Evolutionary conservation across 2,113 vertebrate genomes (phyloP).

Genomic region (Dipodomys stephensi): DNA sequence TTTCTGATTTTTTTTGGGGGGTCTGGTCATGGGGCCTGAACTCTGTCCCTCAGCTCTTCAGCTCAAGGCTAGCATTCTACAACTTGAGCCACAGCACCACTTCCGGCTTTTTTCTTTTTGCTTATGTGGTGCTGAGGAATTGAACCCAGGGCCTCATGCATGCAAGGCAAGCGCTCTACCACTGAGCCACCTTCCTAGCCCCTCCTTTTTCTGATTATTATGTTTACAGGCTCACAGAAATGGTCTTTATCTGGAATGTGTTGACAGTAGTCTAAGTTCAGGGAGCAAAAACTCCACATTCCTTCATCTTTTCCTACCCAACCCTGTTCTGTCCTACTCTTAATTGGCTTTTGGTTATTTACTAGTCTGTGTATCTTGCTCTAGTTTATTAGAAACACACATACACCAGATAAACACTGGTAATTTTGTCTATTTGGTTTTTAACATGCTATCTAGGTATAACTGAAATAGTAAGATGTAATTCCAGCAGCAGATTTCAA

Average conservation of each 20-base stretch:
- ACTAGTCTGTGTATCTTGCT: neutral
- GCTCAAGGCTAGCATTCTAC: no score
- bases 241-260: constrained; percentile 14
- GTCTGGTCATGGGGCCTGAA: no score
- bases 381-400: neutral
- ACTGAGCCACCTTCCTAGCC: no score
- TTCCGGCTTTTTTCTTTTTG: no score
- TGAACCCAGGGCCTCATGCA: no score
- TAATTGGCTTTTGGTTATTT: constrained; percentile 27
- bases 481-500: constrained; percentile 22
- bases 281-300: constrained; percentile 11
- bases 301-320: constrained; percentile 5
- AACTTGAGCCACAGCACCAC: no score
- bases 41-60: no score
- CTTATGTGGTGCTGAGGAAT: no score
- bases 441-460: neutral
- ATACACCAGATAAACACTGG: neutral
- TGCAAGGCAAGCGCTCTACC: no score
- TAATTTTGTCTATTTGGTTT: constrained; percentile 10
- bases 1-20: neutral
- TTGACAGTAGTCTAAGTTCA: constrained; percentile 15
- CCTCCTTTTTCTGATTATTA: neutral
- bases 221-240: constrained; percentile 39
- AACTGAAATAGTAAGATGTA: constrained; percentile 30
- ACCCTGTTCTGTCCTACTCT: neutral